These are phyloP conservation scores for Melolontha melolontha DNA, from an alignment of 2,888 invertebrate species.

Conservation along the genomic window DNA sequence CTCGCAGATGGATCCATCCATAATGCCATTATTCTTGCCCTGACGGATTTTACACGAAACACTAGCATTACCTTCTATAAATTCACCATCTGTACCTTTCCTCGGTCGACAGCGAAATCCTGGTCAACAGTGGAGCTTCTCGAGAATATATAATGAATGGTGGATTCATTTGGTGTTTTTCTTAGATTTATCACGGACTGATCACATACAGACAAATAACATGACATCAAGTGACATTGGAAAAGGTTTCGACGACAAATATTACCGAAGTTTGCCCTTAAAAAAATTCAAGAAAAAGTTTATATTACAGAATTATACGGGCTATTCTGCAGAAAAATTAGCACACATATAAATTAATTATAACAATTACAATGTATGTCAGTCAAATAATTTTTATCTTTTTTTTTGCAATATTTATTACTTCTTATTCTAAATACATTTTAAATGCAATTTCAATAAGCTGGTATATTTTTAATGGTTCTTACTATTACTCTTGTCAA, in stretches of 20 bases:
- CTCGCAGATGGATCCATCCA: conserved; percentile 19
- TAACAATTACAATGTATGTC: no score
- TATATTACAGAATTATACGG: no score
- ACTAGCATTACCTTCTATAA: conserved; percentile 11
- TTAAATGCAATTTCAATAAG: no score
- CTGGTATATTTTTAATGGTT: no score
- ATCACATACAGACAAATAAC: neutral
- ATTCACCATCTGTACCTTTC: conserved; percentile 19
- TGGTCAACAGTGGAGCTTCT: neutral
- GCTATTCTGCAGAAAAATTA: no score
- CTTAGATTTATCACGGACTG: conserved; percentile 11
- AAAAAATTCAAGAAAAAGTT: no score
- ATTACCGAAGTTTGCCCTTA: neutral
- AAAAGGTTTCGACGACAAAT: conserved; percentile 10
- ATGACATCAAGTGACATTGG: conserved; percentile 5
- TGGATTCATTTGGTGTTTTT: conserved; percentile 14
- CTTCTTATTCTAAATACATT: no score
- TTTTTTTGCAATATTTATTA: no score
- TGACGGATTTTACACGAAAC: conserved; percentile 2
- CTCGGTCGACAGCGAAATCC: conserved; percentile 9
- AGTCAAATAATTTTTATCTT: no score
- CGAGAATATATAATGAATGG: conserved; percentile 21
- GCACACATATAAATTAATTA: no score
- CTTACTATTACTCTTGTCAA: no score
- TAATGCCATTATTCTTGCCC: conserved; percentile 14